These are phyloP conservation scores for Gadus chalcogrammus DNA, from an alignment of 2,113 vertebrate genomes.

Conservation along the genomic window DNA sequence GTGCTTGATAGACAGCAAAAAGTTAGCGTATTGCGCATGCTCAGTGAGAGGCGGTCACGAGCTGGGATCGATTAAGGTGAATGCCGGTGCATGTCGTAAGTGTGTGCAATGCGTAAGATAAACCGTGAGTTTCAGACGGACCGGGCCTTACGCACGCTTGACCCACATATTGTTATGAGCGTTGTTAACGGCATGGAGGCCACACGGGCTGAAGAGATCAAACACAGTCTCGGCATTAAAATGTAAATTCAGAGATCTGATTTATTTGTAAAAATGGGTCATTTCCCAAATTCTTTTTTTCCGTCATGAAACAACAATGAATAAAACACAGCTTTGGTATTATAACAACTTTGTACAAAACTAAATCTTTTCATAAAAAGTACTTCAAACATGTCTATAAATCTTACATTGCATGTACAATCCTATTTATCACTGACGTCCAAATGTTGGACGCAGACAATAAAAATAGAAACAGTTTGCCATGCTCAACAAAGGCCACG, in stretches of 20 bases:
- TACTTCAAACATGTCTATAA: conserved; percentile 67
- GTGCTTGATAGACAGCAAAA: no score
- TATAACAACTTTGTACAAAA: conserved; percentile 85
- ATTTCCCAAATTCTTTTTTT: conserved; percentile 49
- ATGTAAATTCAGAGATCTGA: conserved; percentile 44
- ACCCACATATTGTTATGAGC: neutral
- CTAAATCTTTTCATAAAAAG: conserved; percentile 79
- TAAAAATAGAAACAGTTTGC: conserved; percentile 62
- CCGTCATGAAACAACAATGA: conserved; percentile 61
- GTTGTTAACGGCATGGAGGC: conserved; percentile 2
- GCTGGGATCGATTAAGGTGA: no score
- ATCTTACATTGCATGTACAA: conserved; percentile 75
- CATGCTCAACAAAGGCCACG: conserved; percentile 38
- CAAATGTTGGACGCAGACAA: conserved; percentile 79
- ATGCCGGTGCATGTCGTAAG: no score
- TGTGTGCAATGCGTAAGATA: no score
- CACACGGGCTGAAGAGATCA: conserved; percentile 3
- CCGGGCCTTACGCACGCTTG: conserved; percentile 16
- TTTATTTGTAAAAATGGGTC: conserved; percentile 68
- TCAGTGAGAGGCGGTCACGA: no score
- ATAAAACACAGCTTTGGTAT: conserved; percentile 88
- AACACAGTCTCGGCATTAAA: neutral
- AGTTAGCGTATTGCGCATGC: no score
- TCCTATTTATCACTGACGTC: conserved; percentile 76
- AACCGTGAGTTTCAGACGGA: neutral